Evolutionary conservation across 1,140 invertebrate genomes (phyloP), one percentile per base, ranked within the genome.

Genomic region (Caerostris extrusa): DNA sequence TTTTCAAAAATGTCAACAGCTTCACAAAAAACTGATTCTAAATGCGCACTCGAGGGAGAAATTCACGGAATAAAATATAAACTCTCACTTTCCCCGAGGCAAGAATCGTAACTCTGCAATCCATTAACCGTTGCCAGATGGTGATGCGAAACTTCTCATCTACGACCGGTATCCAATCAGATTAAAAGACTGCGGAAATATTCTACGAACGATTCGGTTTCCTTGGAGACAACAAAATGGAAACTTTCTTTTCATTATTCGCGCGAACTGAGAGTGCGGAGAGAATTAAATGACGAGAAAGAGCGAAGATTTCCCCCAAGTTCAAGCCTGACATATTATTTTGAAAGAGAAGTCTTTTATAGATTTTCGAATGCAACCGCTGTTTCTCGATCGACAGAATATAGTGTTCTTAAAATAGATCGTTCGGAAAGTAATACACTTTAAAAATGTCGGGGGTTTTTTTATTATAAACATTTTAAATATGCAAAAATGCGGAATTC

Each of bases 111-210:
- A 61, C 19, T 60, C 58, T 34, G 7, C 19, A 60, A 87, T 90
- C 50, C 50, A 90, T 50, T 56, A 64, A 58, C 82, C n/a, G 85
- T 61, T 50, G n/a, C 57, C 56, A 64, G n/a, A 17, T 8, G 56
- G 64, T 14, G 19, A 50, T 7, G 14, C 3, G 85, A 64, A 87
- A 87, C 85, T 87, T 64, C 50, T 34, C 85, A 64, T 87, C 85
- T 58, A 34, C 17, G 58, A 53, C 85, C 57, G 64, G 53, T 87
- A 87, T 87, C 34, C 85, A 87, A 87, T 87, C 85, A 87, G 34
- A 87, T 87, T 87, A 87, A 87, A 87, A 87, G 85, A 50, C 58
- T 34, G 58, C 17, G 55, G 81, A 55, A 55, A 17, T 61, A 61
- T 61, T 60, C 19, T 3, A 4, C 12, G 5, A 19, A 14, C 34